Percentiles rank a stretch among this genome's conserved stretches.
Conservation (phyloP, 1,140 invertebrate species). For the Mylabris phalerata region DNA sequence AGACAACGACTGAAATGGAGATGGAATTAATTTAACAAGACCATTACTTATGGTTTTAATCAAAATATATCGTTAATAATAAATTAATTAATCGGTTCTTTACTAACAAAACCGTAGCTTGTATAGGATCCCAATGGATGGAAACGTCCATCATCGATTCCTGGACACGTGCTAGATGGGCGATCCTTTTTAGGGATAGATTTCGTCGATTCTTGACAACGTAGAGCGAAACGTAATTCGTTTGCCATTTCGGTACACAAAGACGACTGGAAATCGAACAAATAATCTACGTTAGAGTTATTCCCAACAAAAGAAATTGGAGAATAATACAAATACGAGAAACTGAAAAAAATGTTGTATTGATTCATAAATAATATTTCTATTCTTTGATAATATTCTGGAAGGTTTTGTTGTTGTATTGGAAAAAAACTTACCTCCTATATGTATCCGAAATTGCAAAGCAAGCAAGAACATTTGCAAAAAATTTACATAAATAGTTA, state of each 20-base stretch:
- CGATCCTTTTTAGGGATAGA: conserved; percentile 43
- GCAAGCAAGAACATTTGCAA: conserved; percentile 46
- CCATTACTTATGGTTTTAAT: too few species aligned
- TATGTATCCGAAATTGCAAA: conserved; percentile 34
- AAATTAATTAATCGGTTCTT: conserved; percentile 44
- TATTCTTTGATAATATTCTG: neutral
- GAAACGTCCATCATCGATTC: conserved; percentile 38
- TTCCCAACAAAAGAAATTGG: neutral
- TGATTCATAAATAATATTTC: neutral
- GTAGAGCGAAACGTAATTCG: conserved; percentile 61
- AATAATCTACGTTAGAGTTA: neutral
- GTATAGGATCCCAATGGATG: conserved; percentile 48
- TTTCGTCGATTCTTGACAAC: conserved; percentile 53
- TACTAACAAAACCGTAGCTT: conserved; percentile 55
- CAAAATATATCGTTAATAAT: conserved; percentile 13
- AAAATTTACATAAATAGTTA: conserved; percentile 46
- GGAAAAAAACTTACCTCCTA: conserved; percentile 45
- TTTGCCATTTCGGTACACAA: conserved; percentile 61
- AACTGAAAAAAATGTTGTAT: neutral
- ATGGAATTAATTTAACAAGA: too few species aligned
- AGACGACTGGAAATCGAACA: conserved; percentile 49
- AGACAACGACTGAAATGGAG: too few species aligned
- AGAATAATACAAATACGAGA: neutral
- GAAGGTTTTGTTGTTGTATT: neutral
- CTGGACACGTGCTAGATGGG: conserved; percentile 15